Conservation (phyloP, 1,140 invertebrate species). For the Drusus annulatus region DNA sequence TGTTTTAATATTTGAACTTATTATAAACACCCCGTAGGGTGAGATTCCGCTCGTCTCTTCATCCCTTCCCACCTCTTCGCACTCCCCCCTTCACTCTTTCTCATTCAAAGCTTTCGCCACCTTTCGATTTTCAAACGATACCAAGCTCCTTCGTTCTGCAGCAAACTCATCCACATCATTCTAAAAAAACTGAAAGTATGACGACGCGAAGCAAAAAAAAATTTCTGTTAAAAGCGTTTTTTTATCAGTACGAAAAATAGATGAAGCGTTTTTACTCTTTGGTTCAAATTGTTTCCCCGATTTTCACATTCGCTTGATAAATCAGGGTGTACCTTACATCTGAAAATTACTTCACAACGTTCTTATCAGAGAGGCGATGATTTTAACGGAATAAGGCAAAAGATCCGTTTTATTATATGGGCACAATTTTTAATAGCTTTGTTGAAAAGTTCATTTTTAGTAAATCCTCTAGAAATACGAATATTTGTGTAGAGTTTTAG, state of each 20-base stretch:
- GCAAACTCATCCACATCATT: constrained; percentile 3
- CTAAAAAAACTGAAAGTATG: background rate
- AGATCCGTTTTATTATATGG: background rate
- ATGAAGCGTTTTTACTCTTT: background rate
- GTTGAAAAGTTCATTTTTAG: background rate
- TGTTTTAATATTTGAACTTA: no score
- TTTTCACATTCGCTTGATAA: background rate
- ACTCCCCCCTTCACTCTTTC: background rate
- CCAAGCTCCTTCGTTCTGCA: constrained; percentile 51
- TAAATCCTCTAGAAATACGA: background rate
- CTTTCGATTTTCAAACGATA: constrained; percentile 21
- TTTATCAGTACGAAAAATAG: background rate
- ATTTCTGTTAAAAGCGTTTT: background rate
- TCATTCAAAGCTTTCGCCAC: constrained; percentile 24
- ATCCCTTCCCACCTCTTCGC: background rate
- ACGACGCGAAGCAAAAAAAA: background rate
- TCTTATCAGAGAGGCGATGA: background rate
- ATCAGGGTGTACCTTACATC: background rate
- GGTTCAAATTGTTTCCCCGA: background rate
- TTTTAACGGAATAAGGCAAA: background rate
- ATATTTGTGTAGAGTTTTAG: constrained; percentile 17
- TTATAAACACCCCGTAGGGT: constrained; percentile 1
- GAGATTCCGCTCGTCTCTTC: background rate
- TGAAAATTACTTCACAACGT: background rate
- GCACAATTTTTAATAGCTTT: background rate